These are phyloP conservation scores for Lineus longissimus DNA, from an alignment of 1,140 invertebrate genomes.

Conservation along the genomic window DNA sequence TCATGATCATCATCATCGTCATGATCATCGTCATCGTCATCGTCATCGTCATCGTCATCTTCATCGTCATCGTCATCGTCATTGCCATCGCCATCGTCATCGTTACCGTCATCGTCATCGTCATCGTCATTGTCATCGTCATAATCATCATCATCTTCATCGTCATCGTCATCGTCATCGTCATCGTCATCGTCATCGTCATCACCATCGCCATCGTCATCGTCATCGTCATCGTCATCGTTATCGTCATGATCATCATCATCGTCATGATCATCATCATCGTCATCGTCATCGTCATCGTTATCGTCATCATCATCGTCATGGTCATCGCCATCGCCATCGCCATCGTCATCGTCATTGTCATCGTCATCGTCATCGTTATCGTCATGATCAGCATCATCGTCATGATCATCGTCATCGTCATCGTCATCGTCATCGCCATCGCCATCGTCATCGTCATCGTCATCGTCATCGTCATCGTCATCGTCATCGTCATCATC, in stretches of 20 bases:
- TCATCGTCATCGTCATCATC: constrained; percentile 1
- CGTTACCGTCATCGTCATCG: not conserved
- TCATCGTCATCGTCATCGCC: constrained; percentile 1
- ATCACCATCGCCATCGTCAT: constrained; percentile 2
- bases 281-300: not conserved
- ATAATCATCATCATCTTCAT: too few species aligned
- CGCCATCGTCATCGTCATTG: too few species aligned
- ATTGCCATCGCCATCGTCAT: not conserved
- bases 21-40: too few species aligned
- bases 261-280: too few species aligned
- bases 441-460: constrained; percentile 1
- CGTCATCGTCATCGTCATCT: not conserved
- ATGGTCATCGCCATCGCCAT: too few species aligned
- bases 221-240: constrained; percentile 2
- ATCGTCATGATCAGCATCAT: too few species aligned
- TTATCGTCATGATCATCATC: too few species aligned
- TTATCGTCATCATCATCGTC: constrained; percentile 1
- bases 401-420: too few species aligned
- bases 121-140: constrained; percentile 1
- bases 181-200: constrained; percentile 2
- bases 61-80: constrained; percentile 1
- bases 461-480: constrained; percentile 1
- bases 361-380: not conserved
- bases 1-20: too few species aligned
- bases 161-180: constrained; percentile 1